Evolutionary conservation across 2,113 vertebrate genomes (phyloP), one percentile per base, ranked within the genome.

Genomic region (Entomyzon cyanotis): DNA sequence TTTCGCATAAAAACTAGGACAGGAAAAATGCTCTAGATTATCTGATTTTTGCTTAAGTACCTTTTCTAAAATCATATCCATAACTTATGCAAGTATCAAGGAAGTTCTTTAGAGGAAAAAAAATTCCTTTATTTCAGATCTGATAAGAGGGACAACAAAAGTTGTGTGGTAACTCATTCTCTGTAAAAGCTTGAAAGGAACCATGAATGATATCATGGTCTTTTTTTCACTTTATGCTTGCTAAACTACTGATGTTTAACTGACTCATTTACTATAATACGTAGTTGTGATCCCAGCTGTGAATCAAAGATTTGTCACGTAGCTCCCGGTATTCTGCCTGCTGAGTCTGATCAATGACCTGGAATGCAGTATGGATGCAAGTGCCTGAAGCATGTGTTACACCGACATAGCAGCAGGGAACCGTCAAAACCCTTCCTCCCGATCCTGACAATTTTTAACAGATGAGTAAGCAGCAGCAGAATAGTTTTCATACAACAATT

Each of bases 381-480:
- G 98, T 80, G 98, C 98, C 98, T 97, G 95, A 97, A 98, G 98
- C 98, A 98, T 98, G 98, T 97, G 98, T 97, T 98, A 96, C 97
- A 92, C 97, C 96, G 98, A 98, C 97, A 98, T 39, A 98, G 98
- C 98, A 99, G 98, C 98, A 98, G 98, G 98, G 97, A 97, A 98
- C 98, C 97, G 70, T 98, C 98, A 98, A 97, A 98, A 98, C 97
- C 95, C 97, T 97, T 98, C 97, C 97, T 98, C 97, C 97, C 88
- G 67, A 97, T 97, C 97, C 98, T 97, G 98, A 98, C 93, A 33
- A 97, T 96, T 98, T 97, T 98, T 98, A 98, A 98, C 98, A 98
- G 98, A 98, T 98, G 98, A 99, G 98, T 98, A 99, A 98, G 98
- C 98, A 98, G 96, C 93, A 96, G 96, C 97, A 96, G 97, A 97